phyloP scores from a whole-genome alignment of 2,797 vertebrate species.

The Chloroceryle amazona region DNA sequence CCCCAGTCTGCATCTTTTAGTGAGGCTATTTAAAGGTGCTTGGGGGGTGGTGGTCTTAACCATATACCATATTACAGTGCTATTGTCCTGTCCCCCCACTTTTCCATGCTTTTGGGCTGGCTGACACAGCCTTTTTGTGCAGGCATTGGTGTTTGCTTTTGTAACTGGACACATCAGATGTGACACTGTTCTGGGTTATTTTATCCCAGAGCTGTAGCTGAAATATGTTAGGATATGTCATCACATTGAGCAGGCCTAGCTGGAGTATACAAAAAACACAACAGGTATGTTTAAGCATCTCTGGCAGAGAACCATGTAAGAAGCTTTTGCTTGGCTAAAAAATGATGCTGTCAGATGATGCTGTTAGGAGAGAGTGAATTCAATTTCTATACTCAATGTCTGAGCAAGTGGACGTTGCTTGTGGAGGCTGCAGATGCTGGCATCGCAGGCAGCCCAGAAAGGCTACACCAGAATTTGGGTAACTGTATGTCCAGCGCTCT shows the following conservation, averaged over 20 bases:
- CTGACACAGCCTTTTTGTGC: background rate
- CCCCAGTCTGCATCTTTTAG: background rate
- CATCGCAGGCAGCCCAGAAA: background rate
- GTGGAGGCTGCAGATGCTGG: background rate
- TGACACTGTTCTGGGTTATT: background rate
- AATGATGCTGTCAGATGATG: background rate
- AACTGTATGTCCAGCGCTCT: background rate
- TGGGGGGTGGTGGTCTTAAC: background rate
- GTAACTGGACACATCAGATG: background rate
- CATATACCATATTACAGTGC: background rate
- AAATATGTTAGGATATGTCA: background rate
- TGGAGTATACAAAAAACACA: background rate
- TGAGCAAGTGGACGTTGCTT: background rate
- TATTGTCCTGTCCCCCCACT: rapidly evolving
- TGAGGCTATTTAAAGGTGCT: background rate
- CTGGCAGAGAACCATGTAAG: background rate
- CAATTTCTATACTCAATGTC: background rate
- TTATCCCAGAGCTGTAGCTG: background rate
- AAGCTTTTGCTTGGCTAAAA: background rate
- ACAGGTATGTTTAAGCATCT: background rate
- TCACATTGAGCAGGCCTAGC: background rate
- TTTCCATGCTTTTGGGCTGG: background rate
- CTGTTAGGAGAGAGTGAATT: background rate
- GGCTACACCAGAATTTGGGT: background rate
- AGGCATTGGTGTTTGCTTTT: background rate